Base-by-base conservation (phyloP, 2,113 vertebrate species). In the Verasper variegatus region DNA sequence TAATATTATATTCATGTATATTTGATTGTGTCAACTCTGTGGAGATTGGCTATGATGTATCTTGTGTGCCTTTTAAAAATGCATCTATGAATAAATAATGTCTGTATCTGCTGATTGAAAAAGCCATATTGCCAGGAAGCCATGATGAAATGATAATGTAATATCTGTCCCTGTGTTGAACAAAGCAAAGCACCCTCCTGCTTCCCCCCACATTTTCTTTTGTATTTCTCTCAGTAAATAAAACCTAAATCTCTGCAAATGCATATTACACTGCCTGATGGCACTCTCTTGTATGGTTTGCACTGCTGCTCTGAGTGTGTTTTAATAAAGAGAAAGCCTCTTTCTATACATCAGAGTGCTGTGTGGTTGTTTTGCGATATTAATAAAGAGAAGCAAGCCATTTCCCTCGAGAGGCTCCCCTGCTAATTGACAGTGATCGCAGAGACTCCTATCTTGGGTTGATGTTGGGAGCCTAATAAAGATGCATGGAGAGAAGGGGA, bases 131-230 rank as follows among this genome's bases (percentile, higher is more conserved):
- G 82, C 83, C 82, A 86, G 68, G 79, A 84, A 90, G 88, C 87
- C 86, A 84, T 91, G 88, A 90, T 93, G 87, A 92, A 92, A 92
- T 89, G 86, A 90, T 85, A 88, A 91, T 92, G 90, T 90, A 91
- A 91, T 92, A 91, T 90, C 78, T 89, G 74, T 76, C 69, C 81
- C 64, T 68, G 67, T 77, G 81, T 66, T 75, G 83, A 89, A 88
- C 88, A 91, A 91, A 91, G 82, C 58, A 60, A 81, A 71, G 69
- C 70, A 58, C 37, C 67, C 65, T 12, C 71, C 52, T 26, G 1
- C 40, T 20, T 27, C 12, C 26, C 17, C 47, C 13, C 23, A 15
- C 1, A n/a, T 10, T 37, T 35, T 63, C 62, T 10, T 40, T 62
- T 21, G 3, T 45, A 18, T 45, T 72, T 82, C 42, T 78, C 65